Evolutionary conservation across 2,888 invertebrate species (phyloP).

Genomic region (Buathra laborator): DNA sequence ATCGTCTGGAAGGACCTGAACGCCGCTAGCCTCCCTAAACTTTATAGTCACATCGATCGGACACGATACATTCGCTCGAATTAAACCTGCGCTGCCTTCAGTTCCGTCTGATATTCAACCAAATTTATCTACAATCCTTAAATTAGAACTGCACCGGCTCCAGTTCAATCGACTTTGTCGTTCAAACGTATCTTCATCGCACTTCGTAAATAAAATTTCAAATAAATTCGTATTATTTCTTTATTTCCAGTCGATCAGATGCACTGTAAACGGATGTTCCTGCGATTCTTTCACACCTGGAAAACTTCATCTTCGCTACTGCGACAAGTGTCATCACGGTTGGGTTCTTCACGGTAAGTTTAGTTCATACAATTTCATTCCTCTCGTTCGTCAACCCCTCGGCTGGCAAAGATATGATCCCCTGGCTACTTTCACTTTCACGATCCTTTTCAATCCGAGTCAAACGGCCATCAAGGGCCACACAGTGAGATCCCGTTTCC

Average conservation of each 20-base stretch:
- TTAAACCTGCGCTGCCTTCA: not conserved
- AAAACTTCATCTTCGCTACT: slow-evolving; percentile 89
- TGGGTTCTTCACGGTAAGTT: slow-evolving; percentile 92
- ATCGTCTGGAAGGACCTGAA: slow-evolving; percentile 65
- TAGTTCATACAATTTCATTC: not conserved
- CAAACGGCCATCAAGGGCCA: slow-evolving; percentile 56
- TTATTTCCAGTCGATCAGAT: slow-evolving; percentile 88
- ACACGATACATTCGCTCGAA: slow-evolving; percentile 25
- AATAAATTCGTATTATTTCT: slow-evolving; percentile 4
- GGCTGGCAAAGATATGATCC: not conserved
- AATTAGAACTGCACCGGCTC: not conserved
- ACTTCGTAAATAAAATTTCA: no score
- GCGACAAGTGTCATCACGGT: slow-evolving; percentile 90
- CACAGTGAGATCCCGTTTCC: slow-evolving; percentile 25
- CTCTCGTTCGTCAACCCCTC: not conserved
- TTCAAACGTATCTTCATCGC: no score
- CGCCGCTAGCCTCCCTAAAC: slow-evolving; percentile 49
- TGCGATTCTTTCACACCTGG: slow-evolving; percentile 91
- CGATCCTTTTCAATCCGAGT: slow-evolving; percentile 49
- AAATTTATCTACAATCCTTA: not conserved
- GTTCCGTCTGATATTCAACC: not conserved
- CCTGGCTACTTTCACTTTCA: not conserved
- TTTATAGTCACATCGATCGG: slow-evolving; percentile 54
- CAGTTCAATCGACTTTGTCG: no score
- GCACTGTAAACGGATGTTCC: slow-evolving; percentile 89